These are phyloP conservation scores for Stenichneumon culpator DNA, from an alignment of 2,888 invertebrate species.

Conservation along the genomic window DNA sequence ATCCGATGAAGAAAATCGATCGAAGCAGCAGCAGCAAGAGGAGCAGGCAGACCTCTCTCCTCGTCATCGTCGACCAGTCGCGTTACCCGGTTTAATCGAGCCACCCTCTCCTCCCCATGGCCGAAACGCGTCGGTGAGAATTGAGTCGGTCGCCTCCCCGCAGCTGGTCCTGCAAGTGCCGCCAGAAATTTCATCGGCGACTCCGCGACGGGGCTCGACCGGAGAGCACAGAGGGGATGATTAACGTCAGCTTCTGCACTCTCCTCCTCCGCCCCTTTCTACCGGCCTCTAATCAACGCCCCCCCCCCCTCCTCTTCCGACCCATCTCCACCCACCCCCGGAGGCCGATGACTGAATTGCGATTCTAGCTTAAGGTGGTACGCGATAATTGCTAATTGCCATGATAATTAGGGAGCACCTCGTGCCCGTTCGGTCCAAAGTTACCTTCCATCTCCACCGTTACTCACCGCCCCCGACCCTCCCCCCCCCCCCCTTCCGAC, in stretches of 20 bases:
- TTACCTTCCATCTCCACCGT: conserved; percentile 28
- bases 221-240: conserved; percentile 69
- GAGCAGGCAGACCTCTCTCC: neutral
- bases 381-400: conserved; percentile 68
- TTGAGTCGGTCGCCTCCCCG: conserved; percentile 42
- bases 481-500: conserved; percentile 7
- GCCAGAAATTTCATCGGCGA: conserved; percentile 86
- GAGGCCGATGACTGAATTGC: conserved; percentile 31
- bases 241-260: conserved; percentile 62
- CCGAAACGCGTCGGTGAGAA: conserved; percentile 40
- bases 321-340: neutral
- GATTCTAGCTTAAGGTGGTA: conserved; percentile 51
- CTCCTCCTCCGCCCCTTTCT: conserved; percentile 4
- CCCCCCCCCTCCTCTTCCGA: neutral
- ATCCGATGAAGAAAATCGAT: conserved; percentile 60
- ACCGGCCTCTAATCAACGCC: conserved; percentile 62
- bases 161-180: conserved; percentile 57
- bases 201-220: conserved; percentile 85
- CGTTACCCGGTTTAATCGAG: conserved; percentile 67
- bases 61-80: conserved; percentile 63
- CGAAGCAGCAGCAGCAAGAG: conserved; percentile 20
- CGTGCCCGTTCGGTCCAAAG: conserved; percentile 11
- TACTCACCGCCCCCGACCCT: neutral
- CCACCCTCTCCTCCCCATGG: conserved; percentile 37
- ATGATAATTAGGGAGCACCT: conserved; percentile 62